Evolutionary conservation across 2,888 invertebrate genomes (phyloP).

Genomic region (Aphrophora alni): DNA sequence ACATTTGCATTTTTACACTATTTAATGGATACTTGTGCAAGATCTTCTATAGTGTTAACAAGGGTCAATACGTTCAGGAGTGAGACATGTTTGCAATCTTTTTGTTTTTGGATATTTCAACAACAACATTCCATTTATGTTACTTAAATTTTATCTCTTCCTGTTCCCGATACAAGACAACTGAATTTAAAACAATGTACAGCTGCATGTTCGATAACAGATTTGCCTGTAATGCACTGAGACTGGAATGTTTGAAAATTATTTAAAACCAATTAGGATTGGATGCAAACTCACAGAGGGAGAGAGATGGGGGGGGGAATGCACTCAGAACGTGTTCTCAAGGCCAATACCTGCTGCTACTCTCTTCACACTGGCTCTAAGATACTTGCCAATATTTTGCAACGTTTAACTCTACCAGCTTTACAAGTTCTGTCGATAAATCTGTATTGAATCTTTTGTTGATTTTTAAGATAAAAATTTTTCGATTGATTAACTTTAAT

Average conservation of each 20-base stretch:
- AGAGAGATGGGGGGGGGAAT: background rate
- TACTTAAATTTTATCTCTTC: background rate
- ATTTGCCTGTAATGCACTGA: background rate
- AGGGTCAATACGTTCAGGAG: no score
- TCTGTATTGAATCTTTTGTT: background rate
- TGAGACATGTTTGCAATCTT: no score
- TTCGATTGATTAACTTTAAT: no score
- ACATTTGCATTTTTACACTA: no score
- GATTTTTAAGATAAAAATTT: no score
- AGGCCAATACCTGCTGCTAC: background rate
- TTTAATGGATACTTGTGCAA: no score
- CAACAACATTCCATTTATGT: background rate
- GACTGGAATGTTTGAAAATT: constrained; percentile 5
- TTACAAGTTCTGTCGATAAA: background rate
- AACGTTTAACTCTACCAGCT: background rate
- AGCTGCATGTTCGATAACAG: background rate
- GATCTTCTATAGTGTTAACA: no score
- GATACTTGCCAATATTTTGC: constrained; percentile 6
- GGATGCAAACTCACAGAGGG: background rate
- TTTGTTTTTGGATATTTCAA: no score
- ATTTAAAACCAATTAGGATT: constrained; percentile 1
- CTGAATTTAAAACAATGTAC: background rate
- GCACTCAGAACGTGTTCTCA: background rate
- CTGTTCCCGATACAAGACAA: background rate
- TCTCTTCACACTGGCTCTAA: background rate